Conservation (phyloP, 2,113 vertebrate species). For the Pseudorhombus dupliciocellatus region DNA sequence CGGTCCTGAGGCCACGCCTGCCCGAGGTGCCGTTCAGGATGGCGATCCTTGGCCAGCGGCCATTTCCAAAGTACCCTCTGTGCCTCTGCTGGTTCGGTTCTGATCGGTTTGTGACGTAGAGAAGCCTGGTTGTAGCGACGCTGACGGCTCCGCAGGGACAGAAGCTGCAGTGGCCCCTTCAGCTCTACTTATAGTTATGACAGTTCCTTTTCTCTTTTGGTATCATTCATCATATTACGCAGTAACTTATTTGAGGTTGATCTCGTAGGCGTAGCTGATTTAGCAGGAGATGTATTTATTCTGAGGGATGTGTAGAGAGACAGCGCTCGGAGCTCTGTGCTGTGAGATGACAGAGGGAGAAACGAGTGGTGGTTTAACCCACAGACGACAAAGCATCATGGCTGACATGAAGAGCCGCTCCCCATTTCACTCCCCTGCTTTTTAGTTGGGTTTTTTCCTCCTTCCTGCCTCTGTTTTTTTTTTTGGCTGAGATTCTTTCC, state of each 20-base stretch:
- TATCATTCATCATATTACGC: slow-evolving; percentile 76
- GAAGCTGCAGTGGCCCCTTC: slow-evolving; percentile 71
- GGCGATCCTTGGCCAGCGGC: slow-evolving; percentile 63
- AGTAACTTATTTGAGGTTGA: slow-evolving; percentile 78
- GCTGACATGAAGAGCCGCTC: slow-evolving; percentile 71
- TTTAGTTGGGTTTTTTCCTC: slow-evolving; percentile 67
- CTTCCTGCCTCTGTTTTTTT: slow-evolving; percentile 45
- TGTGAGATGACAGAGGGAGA: slow-evolving; percentile 71
- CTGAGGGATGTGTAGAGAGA: slow-evolving; percentile 78
- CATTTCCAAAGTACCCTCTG: slow-evolving; percentile 84
- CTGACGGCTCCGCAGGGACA: slow-evolving; percentile 70
- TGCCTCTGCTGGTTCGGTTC: slow-evolving; percentile 83
- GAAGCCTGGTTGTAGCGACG: slow-evolving; percentile 64
- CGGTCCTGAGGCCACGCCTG: slow-evolving; percentile 52
- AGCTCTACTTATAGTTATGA: slow-evolving; percentile 74
- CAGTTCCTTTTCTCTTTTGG: slow-evolving; percentile 73
- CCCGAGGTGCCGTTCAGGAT: slow-evolving; percentile 57
- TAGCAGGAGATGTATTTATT: slow-evolving; percentile 77
- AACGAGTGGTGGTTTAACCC: slow-evolving; percentile 72
- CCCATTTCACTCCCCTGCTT: slow-evolving; percentile 58
- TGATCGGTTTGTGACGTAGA: slow-evolving; percentile 77
- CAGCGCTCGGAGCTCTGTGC: slow-evolving; percentile 75
- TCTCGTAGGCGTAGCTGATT: slow-evolving; percentile 77
- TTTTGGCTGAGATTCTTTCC: slow-evolving; percentile 63
- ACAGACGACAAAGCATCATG: slow-evolving; percentile 75